Evolutionary conservation across 37 sponge, comb jelly and placozoan genomes (phyloP).

Genomic region (Lycopodina hypogea): DNA sequence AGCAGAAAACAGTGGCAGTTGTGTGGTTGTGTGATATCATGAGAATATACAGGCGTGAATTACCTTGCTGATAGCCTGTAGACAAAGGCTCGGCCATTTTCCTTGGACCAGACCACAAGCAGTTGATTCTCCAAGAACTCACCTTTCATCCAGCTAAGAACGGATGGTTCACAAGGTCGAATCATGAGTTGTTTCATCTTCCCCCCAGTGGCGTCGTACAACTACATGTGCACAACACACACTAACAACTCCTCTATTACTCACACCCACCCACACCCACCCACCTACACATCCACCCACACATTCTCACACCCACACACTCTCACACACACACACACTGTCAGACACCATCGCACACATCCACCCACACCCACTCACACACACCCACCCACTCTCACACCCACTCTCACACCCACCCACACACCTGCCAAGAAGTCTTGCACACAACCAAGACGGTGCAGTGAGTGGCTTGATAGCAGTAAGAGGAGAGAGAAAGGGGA

Average conservation of each 20-base stretch:
- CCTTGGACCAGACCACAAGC: constrained; percentile 62
- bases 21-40: background rate
- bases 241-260: background rate
- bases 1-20: background rate
- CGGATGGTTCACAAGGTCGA: constrained; percentile 28
- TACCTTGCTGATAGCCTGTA: constrained; percentile 52
- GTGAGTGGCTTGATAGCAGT: constrained; percentile 1
- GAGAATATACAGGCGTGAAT: background rate
- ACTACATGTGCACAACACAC: constrained; percentile 9
- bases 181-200: constrained; percentile 64
- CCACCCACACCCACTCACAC: background rate
- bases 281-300: background rate
- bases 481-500: constrained; percentile 29
- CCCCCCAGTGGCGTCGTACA: constrained; percentile 65
- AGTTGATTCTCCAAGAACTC: constrained; percentile 53
- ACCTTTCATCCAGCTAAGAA: constrained; percentile 49
- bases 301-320: background rate
- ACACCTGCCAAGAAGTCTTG: constrained; percentile 46
- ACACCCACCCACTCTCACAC: background rate
- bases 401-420: background rate
- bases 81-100: constrained; percentile 29
- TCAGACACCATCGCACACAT: background rate
- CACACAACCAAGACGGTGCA: constrained; percentile 50
- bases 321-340: background rate
- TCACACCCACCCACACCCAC: background rate